Evolutionary conservation across 2,797 vertebrate genomes (phyloP).

Genomic region (Simalia tracyae): DNA sequence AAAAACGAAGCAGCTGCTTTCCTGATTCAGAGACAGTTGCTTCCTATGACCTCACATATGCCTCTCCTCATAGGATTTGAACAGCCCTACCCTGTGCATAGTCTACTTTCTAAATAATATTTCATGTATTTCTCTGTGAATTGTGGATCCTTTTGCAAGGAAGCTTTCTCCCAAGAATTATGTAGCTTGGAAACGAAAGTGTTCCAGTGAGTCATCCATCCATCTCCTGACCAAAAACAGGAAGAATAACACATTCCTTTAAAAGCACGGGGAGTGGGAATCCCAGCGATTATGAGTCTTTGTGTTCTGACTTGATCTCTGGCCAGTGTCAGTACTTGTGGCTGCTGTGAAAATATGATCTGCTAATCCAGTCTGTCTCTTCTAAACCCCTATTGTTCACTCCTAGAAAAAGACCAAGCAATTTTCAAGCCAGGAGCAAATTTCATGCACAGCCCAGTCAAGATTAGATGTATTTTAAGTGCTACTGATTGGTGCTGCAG

Average conservation of each 20-base stretch:
- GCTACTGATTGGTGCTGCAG: not conserved
- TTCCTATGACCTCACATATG: not conserved
- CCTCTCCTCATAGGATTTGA: not conserved
- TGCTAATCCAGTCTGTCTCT: not conserved
- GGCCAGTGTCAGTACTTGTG: slow-evolving; percentile 26
- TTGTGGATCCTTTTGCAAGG: not conserved
- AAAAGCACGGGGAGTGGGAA: not conserved
- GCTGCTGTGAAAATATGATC: slow-evolving; percentile 7
- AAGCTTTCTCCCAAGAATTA: slow-evolving; percentile 1
- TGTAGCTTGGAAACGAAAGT: slow-evolving; percentile 38
- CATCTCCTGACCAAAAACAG: slow-evolving; percentile 31
- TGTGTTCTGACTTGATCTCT: slow-evolving; percentile 31
- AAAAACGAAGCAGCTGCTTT: not conserved
- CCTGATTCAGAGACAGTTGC: not conserved
- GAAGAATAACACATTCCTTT: slow-evolving; percentile 57
- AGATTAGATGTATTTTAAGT: not conserved
- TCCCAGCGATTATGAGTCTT: slow-evolving; percentile 37
- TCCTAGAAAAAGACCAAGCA: not conserved
- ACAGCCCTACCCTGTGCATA: not conserved
- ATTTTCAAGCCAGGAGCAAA: not conserved
- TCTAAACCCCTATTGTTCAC: not conserved
- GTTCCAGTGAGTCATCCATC: slow-evolving; percentile 43
- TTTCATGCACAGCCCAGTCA: not conserved
- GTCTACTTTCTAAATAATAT: not conserved
- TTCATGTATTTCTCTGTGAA: not conserved